Evolutionary conservation across 2,113 vertebrate genomes (phyloP).

Genomic region (Megalops atlanticus): DNA sequence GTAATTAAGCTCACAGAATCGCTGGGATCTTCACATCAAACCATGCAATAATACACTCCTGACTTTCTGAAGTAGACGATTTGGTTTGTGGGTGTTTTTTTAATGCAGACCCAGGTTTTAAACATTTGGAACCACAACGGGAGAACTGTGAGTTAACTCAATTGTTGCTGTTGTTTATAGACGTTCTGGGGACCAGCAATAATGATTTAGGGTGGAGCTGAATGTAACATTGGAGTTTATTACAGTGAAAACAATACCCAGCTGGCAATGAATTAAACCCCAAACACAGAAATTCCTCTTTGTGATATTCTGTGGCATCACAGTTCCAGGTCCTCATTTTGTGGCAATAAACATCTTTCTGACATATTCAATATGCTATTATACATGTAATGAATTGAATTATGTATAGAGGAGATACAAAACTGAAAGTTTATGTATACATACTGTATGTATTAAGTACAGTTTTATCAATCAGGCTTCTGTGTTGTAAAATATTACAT

Average conservation of each 20-base stretch:
- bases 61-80: background rate
- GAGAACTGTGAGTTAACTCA: background rate
- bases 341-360: no score
- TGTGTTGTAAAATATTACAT: no score
- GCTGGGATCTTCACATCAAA: background rate
- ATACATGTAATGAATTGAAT: no score
- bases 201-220: background rate
- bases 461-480: no score
- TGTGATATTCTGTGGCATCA: no score
- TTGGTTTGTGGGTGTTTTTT: background rate
- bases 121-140: background rate
- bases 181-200: background rate
- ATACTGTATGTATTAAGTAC: no score
- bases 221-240: background rate
- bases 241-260: background rate
- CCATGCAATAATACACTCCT: background rate
- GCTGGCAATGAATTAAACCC: background rate
- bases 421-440: no score
- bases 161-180: no score
- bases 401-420: no score
- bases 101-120: background rate
- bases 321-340: no score
- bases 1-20: background rate
- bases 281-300: no score
- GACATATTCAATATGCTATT: no score